Conservation (phyloP, 2,113 vertebrate genomes). For the Epinephelus cyanopodus region DNA sequence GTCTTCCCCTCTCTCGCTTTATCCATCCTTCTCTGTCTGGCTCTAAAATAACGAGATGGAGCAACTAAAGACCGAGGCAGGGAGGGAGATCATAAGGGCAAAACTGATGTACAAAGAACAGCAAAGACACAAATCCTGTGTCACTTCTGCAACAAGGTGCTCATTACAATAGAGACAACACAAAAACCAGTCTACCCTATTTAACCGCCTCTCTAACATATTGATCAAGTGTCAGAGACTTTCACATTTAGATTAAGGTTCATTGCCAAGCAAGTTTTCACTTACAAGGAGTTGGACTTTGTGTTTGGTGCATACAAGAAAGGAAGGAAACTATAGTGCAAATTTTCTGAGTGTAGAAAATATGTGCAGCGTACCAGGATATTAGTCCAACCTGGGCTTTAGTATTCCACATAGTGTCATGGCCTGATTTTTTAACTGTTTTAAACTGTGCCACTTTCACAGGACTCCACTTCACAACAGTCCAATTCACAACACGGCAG, state of each 20-base stretch:
- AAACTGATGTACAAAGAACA: constrained; percentile 3
- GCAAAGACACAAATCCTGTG: neutral
- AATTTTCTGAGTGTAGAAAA: too few species aligned
- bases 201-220: neutral
- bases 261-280: too few species aligned
- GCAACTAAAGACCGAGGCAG: constrained; percentile 10
- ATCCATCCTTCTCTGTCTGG: constrained; percentile 25
- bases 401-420: too few species aligned
- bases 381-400: too few species aligned
- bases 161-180: neutral
- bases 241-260: neutral
- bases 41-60: constrained; percentile 3
- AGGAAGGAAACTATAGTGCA: too few species aligned
- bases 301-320: too few species aligned
- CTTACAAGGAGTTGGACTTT: too few species aligned
- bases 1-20: constrained; percentile 3
- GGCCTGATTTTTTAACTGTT: too few species aligned
- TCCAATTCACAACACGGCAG: too few species aligned
- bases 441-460: too few species aligned
- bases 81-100: constrained; percentile 16
- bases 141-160: neutral
- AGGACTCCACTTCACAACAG: too few species aligned
- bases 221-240: neutral
- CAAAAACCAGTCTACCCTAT: neutral
- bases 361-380: too few species aligned